Percentiles rank a stretch among this genome's conserved stretches.
These are phyloP conservation scores for Caenorhabditis sinica DNA, from an alignment of 2,888 invertebrate species.

Conservation along the genomic window DNA sequence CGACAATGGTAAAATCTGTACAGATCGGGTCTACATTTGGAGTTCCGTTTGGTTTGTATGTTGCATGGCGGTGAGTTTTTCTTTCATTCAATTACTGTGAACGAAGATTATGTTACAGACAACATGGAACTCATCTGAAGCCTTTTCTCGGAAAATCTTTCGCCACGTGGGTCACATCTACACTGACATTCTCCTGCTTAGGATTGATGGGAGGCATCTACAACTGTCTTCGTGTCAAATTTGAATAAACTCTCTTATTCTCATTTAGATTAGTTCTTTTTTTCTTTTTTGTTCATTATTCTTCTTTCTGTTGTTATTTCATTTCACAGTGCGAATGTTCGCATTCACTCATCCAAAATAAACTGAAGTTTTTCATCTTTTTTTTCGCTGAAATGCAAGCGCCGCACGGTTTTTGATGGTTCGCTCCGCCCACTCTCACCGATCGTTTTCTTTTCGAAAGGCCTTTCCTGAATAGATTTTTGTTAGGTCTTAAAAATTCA, in stretches of 20 bases:
- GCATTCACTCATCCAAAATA: no score
- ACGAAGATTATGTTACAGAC: constrained; percentile 39
- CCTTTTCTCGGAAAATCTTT: constrained; percentile 70
- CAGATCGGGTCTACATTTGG: constrained; percentile 72
- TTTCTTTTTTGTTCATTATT: background rate
- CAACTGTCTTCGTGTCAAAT: constrained; percentile 74
- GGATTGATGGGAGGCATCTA: constrained; percentile 74
- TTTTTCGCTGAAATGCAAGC: no score
- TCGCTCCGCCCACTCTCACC: no score
- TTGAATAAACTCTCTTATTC: constrained; percentile 19
- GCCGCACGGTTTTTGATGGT: no score
- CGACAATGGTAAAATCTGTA: constrained; percentile 72
- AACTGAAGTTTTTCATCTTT: no score
- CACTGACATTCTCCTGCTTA: constrained; percentile 70
- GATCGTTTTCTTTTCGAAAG: no score
- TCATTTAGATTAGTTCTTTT: constrained; percentile 11
- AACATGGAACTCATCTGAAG: constrained; percentile 67
- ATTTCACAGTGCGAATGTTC: background rate
- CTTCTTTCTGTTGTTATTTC: constrained; percentile 7
- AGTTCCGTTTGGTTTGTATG: constrained; percentile 77
- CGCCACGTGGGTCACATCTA: constrained; percentile 70
- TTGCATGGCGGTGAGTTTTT: constrained; percentile 63
- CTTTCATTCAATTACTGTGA: background rate
- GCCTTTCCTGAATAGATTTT: no score
- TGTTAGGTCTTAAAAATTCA: background rate